Evolutionary conservation across 2,113 vertebrate species (phyloP), one percentile per base, ranked within the genome.

Genomic region (Rutilus rutilus): DNA sequence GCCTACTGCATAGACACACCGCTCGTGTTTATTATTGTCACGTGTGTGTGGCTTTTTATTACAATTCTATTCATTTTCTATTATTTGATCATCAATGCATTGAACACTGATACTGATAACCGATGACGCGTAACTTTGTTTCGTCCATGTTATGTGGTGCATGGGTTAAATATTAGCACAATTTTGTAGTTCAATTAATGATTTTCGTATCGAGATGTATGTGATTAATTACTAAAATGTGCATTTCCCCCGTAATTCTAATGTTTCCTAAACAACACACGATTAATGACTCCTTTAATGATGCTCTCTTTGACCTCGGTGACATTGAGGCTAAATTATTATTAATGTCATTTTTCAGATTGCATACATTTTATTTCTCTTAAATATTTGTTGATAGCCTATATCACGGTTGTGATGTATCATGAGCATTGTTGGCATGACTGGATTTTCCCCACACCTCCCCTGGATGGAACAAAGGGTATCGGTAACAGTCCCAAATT

Each of bases 251-350:
- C 9, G 30, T 69, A 69, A 36, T 69, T 67, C 6, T 42, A 42
- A 77, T n/a, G 17, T 59, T 59, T 59, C 30, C 19, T 78, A 59
- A 78, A 36, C 10, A 78, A n/a, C 14, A 5, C 33, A 39, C 33
- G 12, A 62, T 17, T 78, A 59, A n/a, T 39, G 77, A 21, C 74
- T 30, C 8, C 9, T 77, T 39, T 80, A 62, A n/a, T 25, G 36
- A 60, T 27, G 21, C 21, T 62, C 15, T 19, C 57, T 80, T 62
- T 45, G 78, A 80, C 57, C 78, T 80, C 39, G n/a, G 6, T 80
- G 59, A 80, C 57, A 47, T 47, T 80, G 57, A 64, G n/a, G 39
- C 33, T 80, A 30, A 62, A 80, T 64, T 27, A 64, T 80, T 17
- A 27, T 36, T 45, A 23, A 57, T 57, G 4, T 23, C 0, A 19